phyloP scores from a whole-genome alignment of 1,140 invertebrate species.

The Bombus fervidus region DNA sequence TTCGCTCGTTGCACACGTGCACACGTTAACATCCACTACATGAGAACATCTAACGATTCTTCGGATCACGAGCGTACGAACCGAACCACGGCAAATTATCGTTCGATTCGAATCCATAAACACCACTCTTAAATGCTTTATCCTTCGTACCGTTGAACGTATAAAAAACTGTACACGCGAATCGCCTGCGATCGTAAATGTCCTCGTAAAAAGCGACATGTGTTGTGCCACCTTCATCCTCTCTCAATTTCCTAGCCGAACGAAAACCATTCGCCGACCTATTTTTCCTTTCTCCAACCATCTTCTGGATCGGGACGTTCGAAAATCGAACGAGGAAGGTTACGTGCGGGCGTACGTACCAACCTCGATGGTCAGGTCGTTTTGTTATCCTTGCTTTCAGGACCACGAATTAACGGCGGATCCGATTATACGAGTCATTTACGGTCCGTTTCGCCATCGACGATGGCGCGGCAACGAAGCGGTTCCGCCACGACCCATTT shows the following conservation, averaged over 20 bases:
- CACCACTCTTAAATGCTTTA: conserved; percentile 39
- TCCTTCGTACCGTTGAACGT: conserved; percentile 12
- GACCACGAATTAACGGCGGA: conserved; percentile 61
- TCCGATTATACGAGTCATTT: conserved; percentile 68
- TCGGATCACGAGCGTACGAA: neutral
- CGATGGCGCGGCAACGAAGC: conserved; percentile 35
- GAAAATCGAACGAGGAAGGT: neutral
- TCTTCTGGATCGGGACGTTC: neutral
- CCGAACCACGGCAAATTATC: conserved; percentile 11
- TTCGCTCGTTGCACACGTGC: too few species aligned
- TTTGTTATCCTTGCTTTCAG: conserved; percentile 47
- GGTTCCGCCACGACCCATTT: conserved; percentile 56
- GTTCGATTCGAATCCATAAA: conserved; percentile 44
- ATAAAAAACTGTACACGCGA: conserved; percentile 23
- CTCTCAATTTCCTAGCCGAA: neutral
- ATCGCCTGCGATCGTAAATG: conserved; percentile 37
- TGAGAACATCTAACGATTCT: neutral
- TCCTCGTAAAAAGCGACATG: conserved; percentile 25
- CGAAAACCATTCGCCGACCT: neutral
- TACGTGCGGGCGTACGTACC: neutral
- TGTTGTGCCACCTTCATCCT: neutral
- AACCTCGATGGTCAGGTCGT: too few species aligned
- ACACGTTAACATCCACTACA: neutral
- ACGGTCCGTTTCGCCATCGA: conserved; percentile 41
- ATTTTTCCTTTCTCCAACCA: too few species aligned